Base-by-base conservation (phyloP, 2,113 vertebrate genomes). In the Leucoraja erinaceus region DNA sequence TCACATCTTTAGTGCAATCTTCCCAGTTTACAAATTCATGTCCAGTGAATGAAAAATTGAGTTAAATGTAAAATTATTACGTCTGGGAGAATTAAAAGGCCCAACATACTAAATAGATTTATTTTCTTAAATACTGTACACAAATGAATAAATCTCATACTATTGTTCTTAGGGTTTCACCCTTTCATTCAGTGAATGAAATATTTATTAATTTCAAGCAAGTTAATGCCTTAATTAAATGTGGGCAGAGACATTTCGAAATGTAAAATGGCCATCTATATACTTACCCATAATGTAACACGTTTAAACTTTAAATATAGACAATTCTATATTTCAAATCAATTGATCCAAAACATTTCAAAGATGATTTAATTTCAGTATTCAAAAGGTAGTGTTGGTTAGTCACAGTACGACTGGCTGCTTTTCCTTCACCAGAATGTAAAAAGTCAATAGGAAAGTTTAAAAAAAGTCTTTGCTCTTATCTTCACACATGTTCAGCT, bases 281-380 rank as follows among this genome's bases (percentile, higher is more conserved):
- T 61, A 59, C 10, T n/a, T 63, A 88, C n/a, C 63, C 83, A 75
- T 0, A 88, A 28, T 3, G 14, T 63, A 88, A 88, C 20, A 31
- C 16, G 61, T 61, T 20, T 5, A 86, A 83, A 56, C 81, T 84
- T 59, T 84, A 84, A n/a, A 84, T 10, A 8, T n/a, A 33, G 75
- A 77, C n/a, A 88, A 88, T 63, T 63, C 83, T 31, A 88, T n/a
- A 63, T n/a, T 31, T 88, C 59, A 63, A 88, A 16, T n/a, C 59
- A 88, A 88, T 6, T 88, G 4, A 63, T 31, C 14, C 7, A 31
- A 59, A 31, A 88, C 59, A 38, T 88, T 31, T 18, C 83, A 88
- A 63, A 63, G 28, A n/a, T 28, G 25, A 11, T 61, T 31, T 88
- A 31, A 88, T 88, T 88, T n/a, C 47, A 12, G 31, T 31, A 31